phyloP scores from a whole-genome alignment of 1,140 invertebrate species.

The Thrips palmi region DNA sequence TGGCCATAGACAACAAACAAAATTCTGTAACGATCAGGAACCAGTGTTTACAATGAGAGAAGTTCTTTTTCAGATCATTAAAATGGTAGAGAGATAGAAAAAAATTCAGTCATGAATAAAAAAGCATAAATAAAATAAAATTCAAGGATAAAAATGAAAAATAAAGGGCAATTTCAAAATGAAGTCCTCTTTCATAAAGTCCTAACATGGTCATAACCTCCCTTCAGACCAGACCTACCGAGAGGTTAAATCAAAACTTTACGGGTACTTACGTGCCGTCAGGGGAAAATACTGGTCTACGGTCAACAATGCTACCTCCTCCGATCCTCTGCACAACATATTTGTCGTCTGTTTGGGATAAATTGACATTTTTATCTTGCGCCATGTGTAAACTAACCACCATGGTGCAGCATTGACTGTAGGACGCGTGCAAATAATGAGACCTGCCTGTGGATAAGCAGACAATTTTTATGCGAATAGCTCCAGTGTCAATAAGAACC shows the following conservation, averaged over 20 bases:
- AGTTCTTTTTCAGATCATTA: constrained; percentile 29
- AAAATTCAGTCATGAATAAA: constrained; percentile 29
- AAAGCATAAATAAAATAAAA: constrained; percentile 30
- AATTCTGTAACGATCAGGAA: too few relatives aligned
- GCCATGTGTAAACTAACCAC: too few relatives aligned
- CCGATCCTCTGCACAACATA: constrained; percentile 23
- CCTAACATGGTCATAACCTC: not conserved
- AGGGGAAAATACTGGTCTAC: constrained; percentile 36
- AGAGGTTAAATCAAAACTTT: constrained; percentile 11
- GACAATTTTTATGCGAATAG: too few relatives aligned
- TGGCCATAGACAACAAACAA: too few relatives aligned
- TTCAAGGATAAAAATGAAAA: constrained; percentile 33
- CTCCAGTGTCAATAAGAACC: too few relatives aligned
- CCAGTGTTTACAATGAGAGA: too few relatives aligned
- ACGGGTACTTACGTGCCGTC: constrained; percentile 37
- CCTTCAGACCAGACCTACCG: constrained; percentile 4
- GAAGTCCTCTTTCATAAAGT: constrained; percentile 3
- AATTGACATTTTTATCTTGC: too few relatives aligned
- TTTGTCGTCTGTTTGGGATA: constrained; percentile 11
- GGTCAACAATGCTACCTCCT: constrained; percentile 39
- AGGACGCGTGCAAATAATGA: too few relatives aligned
- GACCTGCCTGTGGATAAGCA: too few relatives aligned
- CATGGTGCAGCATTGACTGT: too few relatives aligned
- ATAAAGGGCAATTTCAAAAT: constrained; percentile 12
- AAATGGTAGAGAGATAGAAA: constrained; percentile 23